Percentiles rank a stretch among this genome's conserved stretches.
phyloP scores from a whole-genome alignment of 2,888 invertebrate genomes.

The Frankliniella fusca region DNA sequence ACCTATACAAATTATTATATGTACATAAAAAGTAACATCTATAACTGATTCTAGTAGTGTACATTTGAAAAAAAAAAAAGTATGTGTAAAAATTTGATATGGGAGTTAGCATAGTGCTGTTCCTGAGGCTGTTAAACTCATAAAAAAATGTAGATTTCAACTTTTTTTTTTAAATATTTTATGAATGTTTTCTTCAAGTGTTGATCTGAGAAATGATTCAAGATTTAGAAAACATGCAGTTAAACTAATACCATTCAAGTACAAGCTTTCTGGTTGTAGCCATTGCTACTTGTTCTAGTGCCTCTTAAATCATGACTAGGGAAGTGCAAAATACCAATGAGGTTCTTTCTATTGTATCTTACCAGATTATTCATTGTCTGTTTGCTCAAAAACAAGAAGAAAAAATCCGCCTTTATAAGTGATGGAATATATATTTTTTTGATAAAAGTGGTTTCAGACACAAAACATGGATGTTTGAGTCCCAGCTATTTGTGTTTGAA shows the following conservation, averaged over 20 bases:
- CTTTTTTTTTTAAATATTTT: slow-evolving; percentile 21
- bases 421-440: slow-evolving; percentile 22
- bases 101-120: neutral
- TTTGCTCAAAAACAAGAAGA: slow-evolving; percentile 17
- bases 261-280: slow-evolving; percentile 24
- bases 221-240: slow-evolving; percentile 6
- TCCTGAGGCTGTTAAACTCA: slow-evolving; percentile 22
- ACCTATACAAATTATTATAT: slow-evolving; percentile 27
- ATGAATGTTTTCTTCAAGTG: neutral
- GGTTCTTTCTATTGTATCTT: neutral
- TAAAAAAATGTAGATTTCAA: slow-evolving; percentile 21
- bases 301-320: neutral
- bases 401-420: slow-evolving; percentile 20
- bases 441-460: slow-evolving; percentile 10
- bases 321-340: neutral
- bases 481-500: slow-evolving; percentile 19
- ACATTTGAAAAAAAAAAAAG: slow-evolving; percentile 13
- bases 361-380: slow-evolving; percentile 17
- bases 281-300: slow-evolving; percentile 2
- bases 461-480: slow-evolving; percentile 13
- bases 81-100: slow-evolving; percentile 25
- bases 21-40: slow-evolving; percentile 26
- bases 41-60: slow-evolving; percentile 14
- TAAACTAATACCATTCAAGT: slow-evolving; percentile 20
- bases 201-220: neutral